Evolutionary conservation across 2,797 vertebrate species (phyloP), one percentile per base, ranked within the genome.

Genomic region (Leptatherina wallacei): DNA sequence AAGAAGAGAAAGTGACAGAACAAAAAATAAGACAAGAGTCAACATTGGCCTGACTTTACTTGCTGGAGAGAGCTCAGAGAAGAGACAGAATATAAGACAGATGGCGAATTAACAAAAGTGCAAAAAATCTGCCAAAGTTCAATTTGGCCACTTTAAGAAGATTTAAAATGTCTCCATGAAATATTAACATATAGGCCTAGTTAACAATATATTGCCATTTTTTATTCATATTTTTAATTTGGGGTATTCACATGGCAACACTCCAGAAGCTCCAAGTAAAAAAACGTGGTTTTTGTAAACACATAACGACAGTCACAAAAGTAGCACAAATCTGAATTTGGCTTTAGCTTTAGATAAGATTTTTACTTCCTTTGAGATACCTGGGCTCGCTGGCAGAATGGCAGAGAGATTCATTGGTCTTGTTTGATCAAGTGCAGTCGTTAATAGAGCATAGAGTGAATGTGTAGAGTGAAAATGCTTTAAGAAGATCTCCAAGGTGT

Each of bases 361-460:
- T 78, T 67, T 67, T 40, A 54, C 6, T n/a, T 2, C 6, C 24
- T 78, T 73, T 57, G 55, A 79, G 61, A 66, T 63, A 73, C 71
- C 83, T 81, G 79, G 84, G 81, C 84, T 73, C 16, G 0, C 52
- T 78, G 85, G 85, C 86, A 85, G 65, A 49, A 27, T 54, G 71
- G 65, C 77, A 76, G 60, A 54, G 55, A 81, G 81, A 89, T 86
- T 84, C 74, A 85, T 90, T 90, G 73, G 78, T 85, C 79, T 75
- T 77, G 69, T 90, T 88, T 87, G 84, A 80, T 81, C 79, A 88
- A 86, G 40, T 78, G 61, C 73, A 81, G 67, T 85, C 84, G 69
- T 86, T 87, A 71, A 77, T 84, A 27, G 71, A 85, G 70, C 71
- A 47, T 56, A 88, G 70, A 78, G 71, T 65, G 69, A 86, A 86